Base-by-base conservation (phyloP, 2,888 invertebrate genomes). In the Drosophila limbata region DNA sequence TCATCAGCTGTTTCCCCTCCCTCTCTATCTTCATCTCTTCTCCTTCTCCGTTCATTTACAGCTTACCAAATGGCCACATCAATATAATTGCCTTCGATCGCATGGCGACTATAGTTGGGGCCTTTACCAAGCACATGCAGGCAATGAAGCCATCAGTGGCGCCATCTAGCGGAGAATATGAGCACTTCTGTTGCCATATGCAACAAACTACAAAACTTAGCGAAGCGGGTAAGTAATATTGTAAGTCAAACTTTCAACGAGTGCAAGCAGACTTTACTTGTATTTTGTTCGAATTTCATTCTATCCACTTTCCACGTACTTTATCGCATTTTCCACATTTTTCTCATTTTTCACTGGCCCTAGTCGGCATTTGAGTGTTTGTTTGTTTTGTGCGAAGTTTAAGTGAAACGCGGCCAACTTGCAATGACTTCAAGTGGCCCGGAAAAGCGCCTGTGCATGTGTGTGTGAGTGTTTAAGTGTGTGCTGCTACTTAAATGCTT, bases 11-110 rank as follows among this genome's bases (percentile, higher is more conserved):
- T 13, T 21, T 11, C 33, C 3, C 35, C 17, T 5, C 21, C 15
- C 50, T 6, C 19, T 31, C 13, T 1, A 11, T 28, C 28, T 8
- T 21, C 21, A 2, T 21, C 1, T 3, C 3, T 28, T 8, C 8
- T 28, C 28, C 0, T 6, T 8, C 28, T 28, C 8, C 28, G 5
- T n/a, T 45, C 17, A 13, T 11, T 51, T 66, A 56, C 92, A 96
- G 96, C 89, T 94, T 96, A 81, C 95, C 96, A 69, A 96, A 96
- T 93, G 97, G 96, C 66, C 96, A 96, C 93, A 95, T 97, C 89
- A 97, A 97, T 93, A 96, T 97, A 91, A 95, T 84, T 74, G 93
- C 93, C 73, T 93, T 93, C 82, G 91, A 92, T 91, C 91, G 92
- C 17, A 90, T 93, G 89, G 92, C 92, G 60, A 92, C 93, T 62